These are phyloP conservation scores for Epizoanthus rinbou DNA, from an alignment of 92 coral and sea anemone species.

Conservation along the genomic window DNA sequence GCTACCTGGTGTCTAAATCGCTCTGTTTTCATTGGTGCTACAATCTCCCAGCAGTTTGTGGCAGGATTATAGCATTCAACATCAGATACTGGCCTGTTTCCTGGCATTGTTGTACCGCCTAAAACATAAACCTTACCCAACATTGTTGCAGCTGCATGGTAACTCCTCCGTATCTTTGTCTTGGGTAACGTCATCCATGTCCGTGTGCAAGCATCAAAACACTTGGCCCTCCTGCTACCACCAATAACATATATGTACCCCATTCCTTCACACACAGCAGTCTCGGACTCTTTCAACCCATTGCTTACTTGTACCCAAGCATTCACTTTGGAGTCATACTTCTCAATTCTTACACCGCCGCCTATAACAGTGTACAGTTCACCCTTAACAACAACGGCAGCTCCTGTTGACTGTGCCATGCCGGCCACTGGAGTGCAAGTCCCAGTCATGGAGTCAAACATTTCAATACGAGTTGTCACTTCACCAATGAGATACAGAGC, in stretches of 20 bases:
- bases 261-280: conserved; percentile 69
- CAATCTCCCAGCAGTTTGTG: conserved; percentile 63
- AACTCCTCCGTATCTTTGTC: conserved; percentile 78
- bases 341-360: conserved; percentile 77
- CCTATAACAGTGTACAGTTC: conserved; percentile 75
- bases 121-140: conserved; percentile 70
- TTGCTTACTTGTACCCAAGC: conserved; percentile 74
- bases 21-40: conserved; percentile 67
- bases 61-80: conserved; percentile 76
- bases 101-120: conserved; percentile 82
- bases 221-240: conserved; percentile 79
- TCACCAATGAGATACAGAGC: conserved; percentile 77
- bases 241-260: conserved; percentile 76
- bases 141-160: conserved; percentile 66
- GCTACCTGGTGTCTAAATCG: conserved; percentile 73
- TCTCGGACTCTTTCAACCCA: conserved; percentile 70
- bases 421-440: conserved; percentile 60
- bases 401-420: conserved; percentile 71
- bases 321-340: conserved; percentile 66
- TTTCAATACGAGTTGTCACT: conserved; percentile 65
- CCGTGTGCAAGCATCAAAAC: conserved; percentile 57
- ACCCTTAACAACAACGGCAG: conserved; percentile 65
- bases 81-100: conserved; percentile 67
- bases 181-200: conserved; percentile 70
- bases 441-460: conserved; percentile 65